These are phyloP conservation scores for Trissoscelio sp. DNA, from an alignment of 2,888 invertebrate genomes.

Conservation along the genomic window DNA sequence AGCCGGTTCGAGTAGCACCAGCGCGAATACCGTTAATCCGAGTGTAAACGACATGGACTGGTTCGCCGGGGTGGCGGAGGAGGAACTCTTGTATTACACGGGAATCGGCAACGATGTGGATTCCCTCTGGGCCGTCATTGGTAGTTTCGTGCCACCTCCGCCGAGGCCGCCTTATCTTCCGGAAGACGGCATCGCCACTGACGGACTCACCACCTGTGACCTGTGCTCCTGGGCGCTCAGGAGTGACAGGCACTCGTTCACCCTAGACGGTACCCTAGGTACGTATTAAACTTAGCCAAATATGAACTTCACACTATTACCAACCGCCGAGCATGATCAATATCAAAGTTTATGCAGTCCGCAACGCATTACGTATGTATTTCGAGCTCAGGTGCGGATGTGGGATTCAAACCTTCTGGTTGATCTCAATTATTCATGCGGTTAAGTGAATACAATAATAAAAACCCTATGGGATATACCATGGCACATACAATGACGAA, in stretches of 20 bases:
- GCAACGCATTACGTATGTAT: constrained; percentile 55
- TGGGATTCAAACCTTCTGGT: constrained; percentile 8
- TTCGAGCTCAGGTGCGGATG: constrained; percentile 55
- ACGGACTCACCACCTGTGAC: constrained; percentile 90
- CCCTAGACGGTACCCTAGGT: constrained; percentile 86
- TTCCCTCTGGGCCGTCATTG: constrained; percentile 82
- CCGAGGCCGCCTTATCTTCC: constrained; percentile 87
- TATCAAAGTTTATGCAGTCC: constrained; percentile 59
- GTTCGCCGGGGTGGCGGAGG: constrained; percentile 82
- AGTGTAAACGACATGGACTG: constrained; percentile 81
- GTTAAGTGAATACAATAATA: constrained; percentile 57
- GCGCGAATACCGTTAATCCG: constrained; percentile 76
- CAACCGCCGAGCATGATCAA: constrained; percentile 32
- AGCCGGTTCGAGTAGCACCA: constrained; percentile 73
- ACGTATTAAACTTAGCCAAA: constrained; percentile 76
- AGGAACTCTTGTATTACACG: constrained; percentile 81
- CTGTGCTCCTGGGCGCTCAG: constrained; percentile 89
- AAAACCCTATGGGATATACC: constrained; percentile 30
- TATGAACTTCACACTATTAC: constrained; percentile 38
- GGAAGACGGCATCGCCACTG: constrained; percentile 86
- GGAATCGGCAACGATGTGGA: constrained; percentile 80
- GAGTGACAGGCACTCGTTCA: constrained; percentile 85
- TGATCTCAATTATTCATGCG: constrained; percentile 49
- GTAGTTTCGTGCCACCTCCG: constrained; percentile 87
- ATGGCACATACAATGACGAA: constrained; percentile 1